Conservation (phyloP, 2,113 vertebrate genomes). For the cat (Felis catus) region DNA sequence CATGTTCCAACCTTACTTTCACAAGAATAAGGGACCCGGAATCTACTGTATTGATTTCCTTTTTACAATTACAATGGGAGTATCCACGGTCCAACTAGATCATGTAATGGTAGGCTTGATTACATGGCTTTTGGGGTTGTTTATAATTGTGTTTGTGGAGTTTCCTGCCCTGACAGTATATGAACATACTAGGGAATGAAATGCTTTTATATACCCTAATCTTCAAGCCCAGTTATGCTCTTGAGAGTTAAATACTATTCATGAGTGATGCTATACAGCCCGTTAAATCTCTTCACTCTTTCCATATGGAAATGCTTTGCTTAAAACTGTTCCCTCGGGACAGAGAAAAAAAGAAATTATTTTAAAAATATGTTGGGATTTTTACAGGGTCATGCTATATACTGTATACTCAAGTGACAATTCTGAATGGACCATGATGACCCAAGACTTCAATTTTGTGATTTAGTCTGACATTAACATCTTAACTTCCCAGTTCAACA, state of each 20-base stretch:
- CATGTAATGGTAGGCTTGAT: neutral
- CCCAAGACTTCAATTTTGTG: conserved; percentile 80
- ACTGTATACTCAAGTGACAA: conserved; percentile 77
- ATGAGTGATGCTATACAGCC: conserved; percentile 66
- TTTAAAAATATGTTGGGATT: conserved; percentile 81
- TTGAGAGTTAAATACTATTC: conserved; percentile 69
- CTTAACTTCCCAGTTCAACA: conserved; percentile 74
- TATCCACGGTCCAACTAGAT: neutral
- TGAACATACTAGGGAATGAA: conserved; percentile 57
- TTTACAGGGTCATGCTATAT: conserved; percentile 75
- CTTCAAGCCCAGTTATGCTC: conserved; percentile 58
- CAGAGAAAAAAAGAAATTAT: conserved; percentile 82
- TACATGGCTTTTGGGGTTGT: neutral
- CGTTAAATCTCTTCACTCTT: conserved; percentile 76
- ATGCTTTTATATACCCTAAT: conserved; percentile 60
- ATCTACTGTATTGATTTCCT: neutral
- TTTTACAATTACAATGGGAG: neutral
- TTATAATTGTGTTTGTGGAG: conserved; percentile 24
- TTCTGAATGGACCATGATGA: conserved; percentile 66
- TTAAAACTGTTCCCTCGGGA: conserved; percentile 79
- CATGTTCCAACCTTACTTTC: neutral
- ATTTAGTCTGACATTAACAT: conserved; percentile 78
- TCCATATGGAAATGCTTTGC: conserved; percentile 86
- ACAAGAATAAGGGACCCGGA: neutral
- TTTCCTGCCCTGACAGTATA: conserved; percentile 65